A percentile compares a stretch with the other conserved stretches of the same genome.
Conservation (phyloP, 2,113 vertebrate species). For the Pavo muticus region DNA sequence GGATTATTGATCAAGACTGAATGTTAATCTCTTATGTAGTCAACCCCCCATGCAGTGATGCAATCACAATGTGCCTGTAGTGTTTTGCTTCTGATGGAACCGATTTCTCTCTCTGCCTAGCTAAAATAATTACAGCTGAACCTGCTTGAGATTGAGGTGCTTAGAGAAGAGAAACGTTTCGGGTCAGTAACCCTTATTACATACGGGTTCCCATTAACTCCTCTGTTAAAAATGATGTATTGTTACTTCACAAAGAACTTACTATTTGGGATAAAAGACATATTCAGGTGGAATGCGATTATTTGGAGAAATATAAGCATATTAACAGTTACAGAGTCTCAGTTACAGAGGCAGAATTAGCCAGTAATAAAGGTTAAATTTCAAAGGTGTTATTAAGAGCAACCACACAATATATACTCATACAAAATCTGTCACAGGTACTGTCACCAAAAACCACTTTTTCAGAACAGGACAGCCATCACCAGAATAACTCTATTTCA, state of each 20-base stretch:
- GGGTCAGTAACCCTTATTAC: slow-evolving; percentile 45
- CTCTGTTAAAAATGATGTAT: slow-evolving; percentile 39
- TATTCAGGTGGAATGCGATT: not conserved
- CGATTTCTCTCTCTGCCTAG: slow-evolving; percentile 3
- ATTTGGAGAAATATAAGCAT: slow-evolving; percentile 33
- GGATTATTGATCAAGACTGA: slow-evolving; percentile 60
- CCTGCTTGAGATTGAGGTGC: not conserved
- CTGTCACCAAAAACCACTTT: not conserved
- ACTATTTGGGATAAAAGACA: slow-evolving; percentile 4
- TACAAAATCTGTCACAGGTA: not conserved
- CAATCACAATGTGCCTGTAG: not conserved
- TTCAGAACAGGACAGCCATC: not conserved
- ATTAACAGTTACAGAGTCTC: slow-evolving; percentile 11
- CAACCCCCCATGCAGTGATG: slow-evolving; percentile 29
- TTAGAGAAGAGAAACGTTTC: not conserved
- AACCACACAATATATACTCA: not conserved
- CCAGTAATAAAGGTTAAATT: slow-evolving; percentile 4
- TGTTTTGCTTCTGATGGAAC: slow-evolving; percentile 52
- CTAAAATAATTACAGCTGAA: slow-evolving; percentile 52
- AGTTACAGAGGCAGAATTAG: not conserved
- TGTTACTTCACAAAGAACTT: slow-evolving; percentile 39
- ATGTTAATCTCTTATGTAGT: slow-evolving; percentile 25
- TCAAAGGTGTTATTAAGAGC: slow-evolving; percentile 17
- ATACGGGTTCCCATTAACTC: slow-evolving; percentile 28
- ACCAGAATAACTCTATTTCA: not conserved